Base-by-base conservation (phyloP, 2,888 invertebrate species). In the Dynastes hyllus region DNA sequence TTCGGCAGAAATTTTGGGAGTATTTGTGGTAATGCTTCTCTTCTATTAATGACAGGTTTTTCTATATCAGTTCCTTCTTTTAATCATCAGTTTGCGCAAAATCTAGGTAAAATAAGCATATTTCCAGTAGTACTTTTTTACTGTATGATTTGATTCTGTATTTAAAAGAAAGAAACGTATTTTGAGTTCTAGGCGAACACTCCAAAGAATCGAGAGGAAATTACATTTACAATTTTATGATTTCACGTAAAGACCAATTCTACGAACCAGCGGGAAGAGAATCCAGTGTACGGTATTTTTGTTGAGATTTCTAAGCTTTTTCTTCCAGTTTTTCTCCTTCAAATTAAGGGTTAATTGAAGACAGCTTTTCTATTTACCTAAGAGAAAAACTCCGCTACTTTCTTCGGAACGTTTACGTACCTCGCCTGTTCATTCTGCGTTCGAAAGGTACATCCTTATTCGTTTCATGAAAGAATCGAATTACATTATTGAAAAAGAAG, bases 401-500 rank as follows among this genome's bases (percentile, higher is more conserved):
- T 22, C 22, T 27, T 8, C 4, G 22, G 22, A 16, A 22, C 55
- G 55, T 58, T 58, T 45, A 45, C 55, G 55, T 22, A 58, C 11
- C 32, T 29, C 27, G 51, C 13, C 11, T 13, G 9, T 51, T 51
- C 51, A 27, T 27, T 51, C 53, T 27, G 11, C 27, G 13, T n/a
- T 51, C n/a, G 51, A 51, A 29, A 9, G n/a, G 55, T 50, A 16
- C 67, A 16, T 58, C 37, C 16, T 37, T 37, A 58, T 73, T 73
- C 73, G 58, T 16, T 58, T 58, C 73, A 11, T 61, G 40, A 27
- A 73, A 58, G 73, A 78, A 78, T 78, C 70, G 61, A 78, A 71
- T 71, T 78, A 65, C 71, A 78, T 78, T 78, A 78, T 78, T 78
- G 71, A 78, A 65, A 78, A 73, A 78, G 73, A 50, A 37, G 63